Conservation (phyloP, 1,140 invertebrate species). For the Mycetomoellerius zeteki region DNA sequence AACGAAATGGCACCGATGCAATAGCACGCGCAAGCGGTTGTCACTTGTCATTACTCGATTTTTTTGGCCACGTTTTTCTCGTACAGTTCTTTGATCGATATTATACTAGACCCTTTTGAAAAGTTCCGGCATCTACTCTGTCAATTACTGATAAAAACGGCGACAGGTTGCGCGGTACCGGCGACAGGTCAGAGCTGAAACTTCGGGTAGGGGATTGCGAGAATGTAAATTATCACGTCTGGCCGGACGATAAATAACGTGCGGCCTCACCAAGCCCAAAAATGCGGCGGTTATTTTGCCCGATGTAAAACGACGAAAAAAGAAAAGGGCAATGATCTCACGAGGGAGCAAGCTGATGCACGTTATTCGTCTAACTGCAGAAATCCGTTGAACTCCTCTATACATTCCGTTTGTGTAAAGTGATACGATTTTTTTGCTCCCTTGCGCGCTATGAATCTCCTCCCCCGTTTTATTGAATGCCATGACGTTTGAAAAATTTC, state of each 20-base stretch:
- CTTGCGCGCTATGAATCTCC: background rate
- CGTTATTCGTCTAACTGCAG: constrained; percentile 44
- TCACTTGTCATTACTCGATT: constrained; percentile 56
- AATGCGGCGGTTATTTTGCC: constrained; percentile 43
- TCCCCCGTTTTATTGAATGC: constrained; percentile 36
- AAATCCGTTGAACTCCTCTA: constrained; percentile 26
- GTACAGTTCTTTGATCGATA: constrained; percentile 34
- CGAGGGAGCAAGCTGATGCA: background rate
- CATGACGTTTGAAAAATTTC: constrained; percentile 52
- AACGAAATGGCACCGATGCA: constrained; percentile 45
- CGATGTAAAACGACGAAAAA: constrained; percentile 33
- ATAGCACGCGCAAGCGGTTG: constrained; percentile 16
- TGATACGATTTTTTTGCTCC: constrained; percentile 43
- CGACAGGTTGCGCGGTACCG: constrained; percentile 62
- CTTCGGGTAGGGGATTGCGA: constrained; percentile 4
- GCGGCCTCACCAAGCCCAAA: constrained; percentile 59
- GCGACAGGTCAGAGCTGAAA: constrained; percentile 67
- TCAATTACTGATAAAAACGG: constrained; percentile 82
- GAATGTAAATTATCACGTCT: constrained; percentile 79
- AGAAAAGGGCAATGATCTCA: constrained; percentile 39
- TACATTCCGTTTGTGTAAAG: constrained; percentile 23
- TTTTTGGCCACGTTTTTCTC: constrained; percentile 12
- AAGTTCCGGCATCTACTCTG: constrained; percentile 67
- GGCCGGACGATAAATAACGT: constrained; percentile 77
- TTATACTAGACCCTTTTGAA: constrained; percentile 64